These are phyloP conservation scores for Ridgeia piscesae DNA, from an alignment of 1,140 invertebrate genomes.

Conservation along the genomic window DNA sequence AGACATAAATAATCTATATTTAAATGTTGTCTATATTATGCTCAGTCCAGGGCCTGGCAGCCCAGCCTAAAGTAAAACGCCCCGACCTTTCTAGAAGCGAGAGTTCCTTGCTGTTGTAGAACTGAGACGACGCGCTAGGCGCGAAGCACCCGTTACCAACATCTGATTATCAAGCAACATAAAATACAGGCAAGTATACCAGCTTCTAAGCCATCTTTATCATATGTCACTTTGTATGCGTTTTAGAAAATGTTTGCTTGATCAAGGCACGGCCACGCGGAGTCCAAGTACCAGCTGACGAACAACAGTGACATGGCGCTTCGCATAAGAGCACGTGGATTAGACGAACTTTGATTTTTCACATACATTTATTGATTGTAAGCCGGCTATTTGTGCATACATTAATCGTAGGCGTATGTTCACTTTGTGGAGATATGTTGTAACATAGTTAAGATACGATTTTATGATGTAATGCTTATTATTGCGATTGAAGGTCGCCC, in stretches of 20 bases:
- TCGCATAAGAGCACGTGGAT: neutral
- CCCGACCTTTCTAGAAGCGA: constrained; percentile 3
- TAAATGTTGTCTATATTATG: neutral
- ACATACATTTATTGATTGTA: neutral
- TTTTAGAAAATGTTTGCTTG: neutral
- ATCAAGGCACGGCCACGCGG: neutral
- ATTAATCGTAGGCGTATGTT: neutral
- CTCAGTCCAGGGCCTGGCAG: neutral
- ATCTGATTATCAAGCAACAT: neutral
- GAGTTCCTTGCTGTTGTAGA: neutral
- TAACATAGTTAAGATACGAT: neutral
- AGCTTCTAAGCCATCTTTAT: neutral
- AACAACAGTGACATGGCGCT: neutral
- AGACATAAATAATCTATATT: neutral
- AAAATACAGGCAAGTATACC: neutral
- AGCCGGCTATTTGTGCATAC: neutral
- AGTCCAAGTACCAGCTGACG: neutral
- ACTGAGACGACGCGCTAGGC: neutral
- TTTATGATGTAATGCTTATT: neutral
- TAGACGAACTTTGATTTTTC: neutral
- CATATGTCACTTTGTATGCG: neutral
- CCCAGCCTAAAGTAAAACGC: neutral
- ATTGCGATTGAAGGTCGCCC: neutral
- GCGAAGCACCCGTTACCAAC: neutral
- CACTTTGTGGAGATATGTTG: neutral